Conservation (phyloP, 2,113 vertebrate species). For the Pteruthius melanotis region DNA sequence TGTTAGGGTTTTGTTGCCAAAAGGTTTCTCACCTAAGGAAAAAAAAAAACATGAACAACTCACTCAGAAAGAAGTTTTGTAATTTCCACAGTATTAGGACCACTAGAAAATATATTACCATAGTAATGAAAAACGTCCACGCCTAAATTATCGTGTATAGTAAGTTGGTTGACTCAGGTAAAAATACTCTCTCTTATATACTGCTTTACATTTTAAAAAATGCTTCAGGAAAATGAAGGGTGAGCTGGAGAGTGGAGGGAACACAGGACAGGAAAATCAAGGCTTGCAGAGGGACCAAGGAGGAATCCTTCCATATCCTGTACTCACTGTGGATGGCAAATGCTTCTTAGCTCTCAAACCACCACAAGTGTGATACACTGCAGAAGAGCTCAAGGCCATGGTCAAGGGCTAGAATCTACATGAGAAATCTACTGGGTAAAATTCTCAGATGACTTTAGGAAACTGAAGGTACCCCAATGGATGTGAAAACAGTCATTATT, state of each 20-base stretch:
- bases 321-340: background rate
- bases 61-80: background rate
- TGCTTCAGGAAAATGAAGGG: background rate
- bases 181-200: background rate
- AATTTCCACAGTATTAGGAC: background rate
- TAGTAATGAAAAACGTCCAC: background rate
- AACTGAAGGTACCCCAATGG: background rate
- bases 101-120: background rate
- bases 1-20: background rate
- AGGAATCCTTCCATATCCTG: background rate
- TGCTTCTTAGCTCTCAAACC: background rate
- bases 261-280: background rate
- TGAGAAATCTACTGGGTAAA: background rate
- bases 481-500: background rate
- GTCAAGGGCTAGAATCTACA: background rate
- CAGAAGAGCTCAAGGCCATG: background rate
- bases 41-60: fast-evolving
- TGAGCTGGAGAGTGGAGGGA: background rate
- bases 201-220: background rate
- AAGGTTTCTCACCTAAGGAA: background rate
- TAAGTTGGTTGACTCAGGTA: background rate
- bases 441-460: background rate
- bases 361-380: background rate
- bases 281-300: background rate
- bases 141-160: background rate